Conservation (phyloP, 2,113 vertebrate species). For the Talpa occidentalis region DNA sequence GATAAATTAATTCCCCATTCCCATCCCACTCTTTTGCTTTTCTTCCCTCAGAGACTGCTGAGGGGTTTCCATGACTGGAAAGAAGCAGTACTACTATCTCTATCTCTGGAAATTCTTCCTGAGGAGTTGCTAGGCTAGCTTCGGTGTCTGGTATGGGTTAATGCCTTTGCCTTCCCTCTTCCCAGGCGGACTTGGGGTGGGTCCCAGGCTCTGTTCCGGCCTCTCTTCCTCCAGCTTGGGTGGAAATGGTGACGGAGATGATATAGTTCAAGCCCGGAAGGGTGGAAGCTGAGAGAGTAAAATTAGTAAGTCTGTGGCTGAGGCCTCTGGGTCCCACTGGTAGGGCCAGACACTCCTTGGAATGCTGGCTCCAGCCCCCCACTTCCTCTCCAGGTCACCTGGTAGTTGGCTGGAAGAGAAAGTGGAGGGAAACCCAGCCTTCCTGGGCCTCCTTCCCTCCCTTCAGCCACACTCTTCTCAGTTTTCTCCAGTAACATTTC, state of each 20-base stretch:
- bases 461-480: not conserved
- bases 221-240: conserved; percentile 60
- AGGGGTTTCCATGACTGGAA: not conserved
- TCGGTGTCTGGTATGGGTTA: not conserved
- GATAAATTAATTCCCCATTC: not conserved
- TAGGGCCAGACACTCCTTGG: conserved; percentile 29
- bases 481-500: not conserved
- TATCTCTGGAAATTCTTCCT: conserved; percentile 10
- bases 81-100: not conserved
- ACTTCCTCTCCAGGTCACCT: conserved; percentile 51
- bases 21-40: not conserved
- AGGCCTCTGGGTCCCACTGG: not conserved
- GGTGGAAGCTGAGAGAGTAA: conserved; percentile 69
- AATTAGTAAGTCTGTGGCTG: conserved; percentile 63
- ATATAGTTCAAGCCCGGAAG: conserved; percentile 60
- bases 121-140: not conserved
- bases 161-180: not conserved
- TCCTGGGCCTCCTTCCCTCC: not conserved
- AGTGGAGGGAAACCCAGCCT: not conserved
- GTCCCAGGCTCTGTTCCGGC: conserved; percentile 35
- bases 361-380: conserved; percentile 22
- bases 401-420: conserved; percentile 32
- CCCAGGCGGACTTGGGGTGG: conserved; percentile 25
- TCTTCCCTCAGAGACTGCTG: not conserved
- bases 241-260: conserved; percentile 67